These are phyloP conservation scores for Chunga burmeisteri DNA, from an alignment of 2,113 vertebrate species.

Conservation along the genomic window DNA sequence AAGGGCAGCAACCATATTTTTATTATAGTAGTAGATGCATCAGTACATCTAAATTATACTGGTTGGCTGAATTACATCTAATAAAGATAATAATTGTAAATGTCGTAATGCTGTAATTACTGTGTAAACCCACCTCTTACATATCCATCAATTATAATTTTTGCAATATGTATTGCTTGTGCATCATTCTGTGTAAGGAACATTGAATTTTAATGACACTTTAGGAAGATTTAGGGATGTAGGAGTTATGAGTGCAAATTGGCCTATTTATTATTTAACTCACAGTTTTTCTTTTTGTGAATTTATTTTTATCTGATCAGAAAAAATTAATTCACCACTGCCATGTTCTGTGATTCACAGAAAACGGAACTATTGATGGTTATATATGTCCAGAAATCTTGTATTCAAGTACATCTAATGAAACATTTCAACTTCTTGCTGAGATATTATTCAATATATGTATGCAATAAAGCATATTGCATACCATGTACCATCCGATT, in stretches of 20 bases:
- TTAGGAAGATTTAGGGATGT: neutral
- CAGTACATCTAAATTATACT: neutral
- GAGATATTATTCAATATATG: neutral
- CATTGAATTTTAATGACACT: neutral
- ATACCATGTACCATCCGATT: neutral
- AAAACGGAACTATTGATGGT: neutral
- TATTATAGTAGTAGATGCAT: neutral
- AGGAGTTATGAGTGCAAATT: slow-evolving; percentile 1
- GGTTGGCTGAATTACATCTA: neutral
- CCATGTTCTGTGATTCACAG: neutral
- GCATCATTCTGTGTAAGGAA: neutral
- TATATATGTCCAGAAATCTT: neutral
- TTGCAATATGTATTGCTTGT: neutral
- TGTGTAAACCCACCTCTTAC: neutral
- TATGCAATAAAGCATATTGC: neutral
- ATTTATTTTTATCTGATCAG: neutral
- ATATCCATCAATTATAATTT: neutral
- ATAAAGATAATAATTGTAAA: slow-evolving; percentile 13
- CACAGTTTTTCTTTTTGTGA: neutral
- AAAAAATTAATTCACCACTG: neutral
- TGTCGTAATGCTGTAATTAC: neutral
- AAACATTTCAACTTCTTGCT: neutral
- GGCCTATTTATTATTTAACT: slow-evolving; percentile 6
- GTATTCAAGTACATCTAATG: neutral
- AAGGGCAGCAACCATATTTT: neutral